A percentile compares a stretch with the other conserved stretches of the same genome.
Evolutionary conservation across 2,113 vertebrate genomes (phyloP).

Genomic region (Lepidothrix coronata): DNA sequence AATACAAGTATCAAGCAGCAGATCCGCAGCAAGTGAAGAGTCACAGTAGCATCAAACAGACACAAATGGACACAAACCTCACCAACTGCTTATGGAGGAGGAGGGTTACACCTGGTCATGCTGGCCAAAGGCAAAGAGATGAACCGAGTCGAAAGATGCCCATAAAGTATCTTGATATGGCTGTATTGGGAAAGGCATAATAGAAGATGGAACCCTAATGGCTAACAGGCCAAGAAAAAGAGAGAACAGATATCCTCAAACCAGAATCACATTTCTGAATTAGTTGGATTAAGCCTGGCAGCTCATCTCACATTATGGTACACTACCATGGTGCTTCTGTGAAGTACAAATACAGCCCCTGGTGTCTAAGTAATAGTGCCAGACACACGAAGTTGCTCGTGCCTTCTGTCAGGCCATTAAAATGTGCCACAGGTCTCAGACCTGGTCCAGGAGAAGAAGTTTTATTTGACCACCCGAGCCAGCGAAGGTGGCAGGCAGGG

Average conservation of each 20-base stretch:
- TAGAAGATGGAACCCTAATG: neutral
- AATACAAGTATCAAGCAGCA: neutral
- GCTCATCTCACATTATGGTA: neutral
- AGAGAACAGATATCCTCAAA: neutral
- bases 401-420: neutral
- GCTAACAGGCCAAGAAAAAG: neutral
- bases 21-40: neutral
- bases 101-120: neutral
- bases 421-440: neutral
- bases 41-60: neutral
- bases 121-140: neutral
- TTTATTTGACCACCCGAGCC: neutral
- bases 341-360: neutral
- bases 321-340: neutral
- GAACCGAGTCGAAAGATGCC: neutral
- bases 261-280: neutral
- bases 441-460: neutral
- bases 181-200: neutral
- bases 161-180: neutral
- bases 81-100: neutral
- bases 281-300: neutral
- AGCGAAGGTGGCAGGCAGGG: neutral
- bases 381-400: neutral
- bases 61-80: neutral
- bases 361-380: neutral